Base-by-base conservation (phyloP, 2,888 invertebrate species). In the Chrysodeixis includens region DNA sequence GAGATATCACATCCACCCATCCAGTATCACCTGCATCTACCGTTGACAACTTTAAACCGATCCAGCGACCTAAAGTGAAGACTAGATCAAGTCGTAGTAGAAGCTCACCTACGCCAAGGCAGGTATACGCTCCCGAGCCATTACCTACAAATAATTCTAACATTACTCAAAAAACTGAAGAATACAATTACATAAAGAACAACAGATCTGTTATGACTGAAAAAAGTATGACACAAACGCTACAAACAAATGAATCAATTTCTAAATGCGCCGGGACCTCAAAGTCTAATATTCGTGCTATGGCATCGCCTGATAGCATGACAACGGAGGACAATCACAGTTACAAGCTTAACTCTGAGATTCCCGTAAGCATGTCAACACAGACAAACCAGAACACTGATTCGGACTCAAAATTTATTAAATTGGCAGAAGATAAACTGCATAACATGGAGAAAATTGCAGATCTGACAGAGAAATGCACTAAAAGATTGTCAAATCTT, bases 371-470 rank as follows among this genome's bases (percentile, higher is more conserved):
- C 72, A 90, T 86, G 54, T 89, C 93, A 9, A 93, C 92, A 22
- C 94, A 94, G 82, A 93, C 94, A 18, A 89, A 83, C 53, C 82
- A 82, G 52, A 85, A 87, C 55, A 79, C 85, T 59, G 90, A 90
- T 49, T 78, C 82, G 55, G 93, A 94, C 78, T 81, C 84, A 2
- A 90, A 93, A 75, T 90, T 89, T 60, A 89, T 93, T 79, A 91
- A 90, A 82, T 62, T 92, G 66, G 94, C 92, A 30, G 93, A 94
- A 84, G 88, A 90, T 56, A 94, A 94, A 86, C 85, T 94, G 56
- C 91, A 94, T 73, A 94, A 94, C 74, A 95, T 94, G 91, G 94
- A 94, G 78, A 94, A 94, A 87, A 94, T 95, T 57, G 94, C 95
- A 16, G 91, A 93, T 73, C 85, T 94, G 26, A 95, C 95, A 7